Conservation (phyloP, 2,888 invertebrate genomes). For the Syrphus vitripennis region DNA sequence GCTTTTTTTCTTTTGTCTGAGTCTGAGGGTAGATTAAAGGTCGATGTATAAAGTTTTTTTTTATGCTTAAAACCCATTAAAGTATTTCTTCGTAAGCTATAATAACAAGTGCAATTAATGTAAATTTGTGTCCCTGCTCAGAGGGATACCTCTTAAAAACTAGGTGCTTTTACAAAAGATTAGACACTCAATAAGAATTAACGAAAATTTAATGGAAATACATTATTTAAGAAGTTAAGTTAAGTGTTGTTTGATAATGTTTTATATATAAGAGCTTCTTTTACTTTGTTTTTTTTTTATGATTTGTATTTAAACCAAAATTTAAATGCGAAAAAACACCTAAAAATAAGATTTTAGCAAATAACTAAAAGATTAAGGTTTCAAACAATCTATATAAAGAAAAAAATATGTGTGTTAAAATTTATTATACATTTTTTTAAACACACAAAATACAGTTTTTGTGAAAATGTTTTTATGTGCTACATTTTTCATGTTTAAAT, state of each 20-base stretch:
- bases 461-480: too few relatives aligned
- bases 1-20: not conserved
- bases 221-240: not conserved
- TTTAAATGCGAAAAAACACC: too few relatives aligned
- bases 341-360: too few relatives aligned
- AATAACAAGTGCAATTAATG: slow-evolving; percentile 17
- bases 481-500: too few relatives aligned
- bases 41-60: slow-evolving; percentile 3
- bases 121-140: not conserved
- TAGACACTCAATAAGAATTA: not conserved
- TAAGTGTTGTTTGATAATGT: not conserved
- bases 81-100: not conserved
- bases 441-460: too few relatives aligned
- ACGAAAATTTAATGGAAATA: not conserved
- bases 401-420: too few relatives aligned
- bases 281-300: too few relatives aligned
- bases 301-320: too few relatives aligned
- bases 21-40: not conserved
- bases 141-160: not conserved
- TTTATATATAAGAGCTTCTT: too few relatives aligned
- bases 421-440: too few relatives aligned
- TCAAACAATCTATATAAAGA: too few relatives aligned
- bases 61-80: slow-evolving; percentile 2
- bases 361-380: too few relatives aligned
- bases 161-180: not conserved